These are phyloP conservation scores for Dicyrtomina minuta DNA, from an alignment of 2,888 invertebrate genomes.

Conservation along the genomic window DNA sequence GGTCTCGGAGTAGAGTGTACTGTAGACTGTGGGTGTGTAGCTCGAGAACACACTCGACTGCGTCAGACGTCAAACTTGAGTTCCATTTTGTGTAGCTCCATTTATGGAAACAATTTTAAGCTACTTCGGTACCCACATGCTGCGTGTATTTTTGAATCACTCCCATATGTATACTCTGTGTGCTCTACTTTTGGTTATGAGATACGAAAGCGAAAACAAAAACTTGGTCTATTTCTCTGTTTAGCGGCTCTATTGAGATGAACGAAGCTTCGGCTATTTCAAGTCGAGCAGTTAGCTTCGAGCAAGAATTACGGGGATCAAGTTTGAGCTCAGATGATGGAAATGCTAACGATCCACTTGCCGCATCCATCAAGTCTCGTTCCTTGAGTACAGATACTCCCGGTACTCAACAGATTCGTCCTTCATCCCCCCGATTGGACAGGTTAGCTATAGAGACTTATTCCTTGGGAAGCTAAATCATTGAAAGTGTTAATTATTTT, in stretches of 20 bases:
- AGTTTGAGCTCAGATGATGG: constrained; percentile 68
- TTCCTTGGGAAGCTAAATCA: not conserved
- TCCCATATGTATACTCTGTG: not conserved
- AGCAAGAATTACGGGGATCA: constrained; percentile 66
- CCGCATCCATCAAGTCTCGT: constrained; percentile 55
- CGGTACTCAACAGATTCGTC: constrained; percentile 43
- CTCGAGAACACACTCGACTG: no score
- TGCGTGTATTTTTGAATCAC: not conserved
- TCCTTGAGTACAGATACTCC: constrained; percentile 31
- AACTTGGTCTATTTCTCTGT: constrained; percentile 42
- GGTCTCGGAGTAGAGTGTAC: no score
- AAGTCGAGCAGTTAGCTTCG: constrained; percentile 65
- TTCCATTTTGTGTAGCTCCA: no score
- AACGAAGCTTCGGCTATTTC: constrained; percentile 62
- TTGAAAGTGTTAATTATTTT: not conserved
- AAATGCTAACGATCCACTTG: constrained; percentile 57
- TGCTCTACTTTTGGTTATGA: not conserved
- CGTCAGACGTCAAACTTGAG: no score
- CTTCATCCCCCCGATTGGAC: constrained; percentile 55
- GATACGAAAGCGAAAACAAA: no score
- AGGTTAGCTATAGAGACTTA: no score
- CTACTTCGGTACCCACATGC: no score
- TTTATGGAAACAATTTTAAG: no score
- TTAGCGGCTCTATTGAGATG: constrained; percentile 68
- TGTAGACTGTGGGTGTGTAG: no score